A percentile compares a stretch with the other conserved stretches of the same genome.
Evolutionary conservation across 2,888 invertebrate genomes (phyloP).

Genomic region (Pollenia griseotomentosa): DNA sequence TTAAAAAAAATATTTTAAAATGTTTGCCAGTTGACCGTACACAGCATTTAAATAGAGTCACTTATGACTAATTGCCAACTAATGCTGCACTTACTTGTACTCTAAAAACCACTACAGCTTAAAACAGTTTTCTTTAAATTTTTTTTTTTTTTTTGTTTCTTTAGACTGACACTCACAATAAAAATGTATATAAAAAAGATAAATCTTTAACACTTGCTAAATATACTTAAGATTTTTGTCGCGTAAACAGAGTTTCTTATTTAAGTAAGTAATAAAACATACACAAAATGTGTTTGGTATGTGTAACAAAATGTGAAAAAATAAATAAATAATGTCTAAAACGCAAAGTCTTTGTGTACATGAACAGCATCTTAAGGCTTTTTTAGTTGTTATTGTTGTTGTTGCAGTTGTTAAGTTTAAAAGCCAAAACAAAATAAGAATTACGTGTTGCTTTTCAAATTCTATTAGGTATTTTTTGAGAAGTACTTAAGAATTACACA

Average conservation of each 20-base stretch:
- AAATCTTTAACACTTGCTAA: constrained; percentile 75
- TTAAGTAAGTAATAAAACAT: constrained; percentile 60
- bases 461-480: constrained; percentile 23
- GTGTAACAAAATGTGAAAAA: constrained; percentile 63
- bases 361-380: constrained; percentile 65
- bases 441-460: constrained; percentile 50
- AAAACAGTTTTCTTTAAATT: not conserved
- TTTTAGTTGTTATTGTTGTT: not conserved
- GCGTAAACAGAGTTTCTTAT: constrained; percentile 62
- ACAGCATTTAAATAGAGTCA: constrained; percentile 46
- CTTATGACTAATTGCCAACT: constrained; percentile 75
- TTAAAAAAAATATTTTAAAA: constrained; percentile 31
- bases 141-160: not conserved
- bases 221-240: constrained; percentile 76
- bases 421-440: constrained; percentile 36
- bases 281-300: constrained; percentile 48
- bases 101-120: constrained; percentile 33
- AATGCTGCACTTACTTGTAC: constrained; percentile 66
- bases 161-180: constrained; percentile 38
- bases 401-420: constrained; percentile 7
- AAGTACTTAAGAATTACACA: not conserved
- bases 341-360: constrained; percentile 47
- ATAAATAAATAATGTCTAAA: constrained; percentile 42
- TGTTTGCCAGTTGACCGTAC: constrained; percentile 35
- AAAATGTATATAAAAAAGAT: constrained; percentile 63